Conservation (phyloP, 1,140 invertebrate species). For the Cydia pomonella region DNA sequence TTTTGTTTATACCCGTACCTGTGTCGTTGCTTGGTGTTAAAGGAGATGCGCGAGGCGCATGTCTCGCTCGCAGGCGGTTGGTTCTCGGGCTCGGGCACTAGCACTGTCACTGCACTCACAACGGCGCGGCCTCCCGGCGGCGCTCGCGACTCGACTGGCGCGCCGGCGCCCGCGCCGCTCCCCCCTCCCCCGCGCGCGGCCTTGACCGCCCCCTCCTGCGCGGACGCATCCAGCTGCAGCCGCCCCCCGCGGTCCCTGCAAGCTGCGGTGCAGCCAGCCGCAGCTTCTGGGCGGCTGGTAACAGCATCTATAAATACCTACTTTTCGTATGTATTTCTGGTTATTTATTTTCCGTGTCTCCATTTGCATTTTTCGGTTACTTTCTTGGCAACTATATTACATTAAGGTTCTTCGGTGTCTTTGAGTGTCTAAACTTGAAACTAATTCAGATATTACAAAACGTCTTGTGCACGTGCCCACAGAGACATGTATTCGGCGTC, state of each 20-base stretch:
- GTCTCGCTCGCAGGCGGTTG: constrained; percentile 67
- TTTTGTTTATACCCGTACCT: background rate
- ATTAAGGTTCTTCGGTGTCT: too few species aligned
- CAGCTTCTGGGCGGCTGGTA: background rate
- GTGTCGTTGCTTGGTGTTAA: background rate
- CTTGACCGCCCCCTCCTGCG: constrained; percentile 62
- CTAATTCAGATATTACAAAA: too few species aligned
- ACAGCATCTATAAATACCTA: background rate
- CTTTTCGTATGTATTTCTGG: too few species aligned
- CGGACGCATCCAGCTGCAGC: constrained; percentile 20
- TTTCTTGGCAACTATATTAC: too few species aligned
- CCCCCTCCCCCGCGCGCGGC: constrained; percentile 58
- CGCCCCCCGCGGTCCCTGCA: constrained; percentile 34
- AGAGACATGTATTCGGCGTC: too few species aligned
- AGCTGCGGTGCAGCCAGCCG: constrained; percentile 45
- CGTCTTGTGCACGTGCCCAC: too few species aligned
- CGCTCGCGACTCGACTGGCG: constrained; percentile 52
- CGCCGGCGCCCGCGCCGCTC: constrained; percentile 46
- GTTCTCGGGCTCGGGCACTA: constrained; percentile 57
- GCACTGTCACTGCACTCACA: constrained; percentile 51
- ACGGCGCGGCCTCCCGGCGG: constrained; percentile 37
- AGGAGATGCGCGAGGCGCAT: constrained; percentile 48
- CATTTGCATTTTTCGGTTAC: too few species aligned
- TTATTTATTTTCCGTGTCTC: too few species aligned
- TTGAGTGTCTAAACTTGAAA: too few species aligned